Conservation (phyloP, 1,140 invertebrate species). For the Drosophila erecta region DNA sequence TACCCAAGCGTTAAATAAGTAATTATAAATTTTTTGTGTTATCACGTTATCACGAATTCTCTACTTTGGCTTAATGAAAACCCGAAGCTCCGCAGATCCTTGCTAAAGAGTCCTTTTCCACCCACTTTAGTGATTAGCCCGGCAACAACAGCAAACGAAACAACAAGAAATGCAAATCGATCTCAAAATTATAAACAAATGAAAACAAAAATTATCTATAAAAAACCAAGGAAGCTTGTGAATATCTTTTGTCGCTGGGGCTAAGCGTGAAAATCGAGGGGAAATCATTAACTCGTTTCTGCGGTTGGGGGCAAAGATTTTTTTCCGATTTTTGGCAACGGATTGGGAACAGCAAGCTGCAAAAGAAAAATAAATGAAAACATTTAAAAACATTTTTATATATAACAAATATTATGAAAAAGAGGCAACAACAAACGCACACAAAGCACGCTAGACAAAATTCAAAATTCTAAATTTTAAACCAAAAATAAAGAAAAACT, state of each 20-base stretch:
- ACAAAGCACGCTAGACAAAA: conserved; percentile 79
- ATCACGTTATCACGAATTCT: conserved; percentile 22
- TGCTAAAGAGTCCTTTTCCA: conserved; percentile 13
- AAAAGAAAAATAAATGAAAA: conserved; percentile 3
- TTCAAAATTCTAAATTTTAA: conserved; percentile 84
- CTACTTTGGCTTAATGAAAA: conserved; percentile 28
- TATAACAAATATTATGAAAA: conserved; percentile 27
- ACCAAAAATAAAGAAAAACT: conserved; percentile 47
- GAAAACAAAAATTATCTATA: conserved; percentile 59
- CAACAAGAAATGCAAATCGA: conserved; percentile 73
- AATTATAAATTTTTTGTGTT: conserved; percentile 34
- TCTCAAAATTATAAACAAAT: conserved; percentile 80
- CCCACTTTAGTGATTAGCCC: conserved; percentile 23
- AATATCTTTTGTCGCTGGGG: conserved; percentile 34
- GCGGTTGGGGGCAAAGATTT: conserved; percentile 36
- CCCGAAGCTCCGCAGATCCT: conserved; percentile 8
- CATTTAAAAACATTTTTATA: conserved; percentile 2
- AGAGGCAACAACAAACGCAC: conserved; percentile 63
- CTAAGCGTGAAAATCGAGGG: conserved; percentile 9
- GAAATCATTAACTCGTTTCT: conserved; percentile 7
- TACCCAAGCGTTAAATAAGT: conserved; percentile 4
- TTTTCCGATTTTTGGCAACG: conserved; percentile 42
- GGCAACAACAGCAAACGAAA: conserved; percentile 34
- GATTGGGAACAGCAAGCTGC: conserved; percentile 47
- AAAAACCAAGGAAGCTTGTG: conserved; percentile 35